Evolutionary conservation across 2,797 vertebrate genomes (phyloP).

Genomic region (Helicolenus hilgendorfi): DNA sequence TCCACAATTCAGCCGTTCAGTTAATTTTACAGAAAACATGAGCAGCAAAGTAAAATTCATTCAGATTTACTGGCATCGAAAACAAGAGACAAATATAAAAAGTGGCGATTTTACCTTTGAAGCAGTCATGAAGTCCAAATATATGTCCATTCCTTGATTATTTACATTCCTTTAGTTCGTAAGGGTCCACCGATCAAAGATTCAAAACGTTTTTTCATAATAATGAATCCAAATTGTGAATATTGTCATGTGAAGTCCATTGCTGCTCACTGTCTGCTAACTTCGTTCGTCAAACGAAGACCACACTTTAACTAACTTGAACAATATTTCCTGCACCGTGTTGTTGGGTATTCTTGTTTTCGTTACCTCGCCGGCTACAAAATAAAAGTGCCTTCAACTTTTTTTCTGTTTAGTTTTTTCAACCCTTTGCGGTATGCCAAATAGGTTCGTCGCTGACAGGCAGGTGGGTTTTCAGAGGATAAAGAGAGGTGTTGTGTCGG

Average conservation of each 20-base stretch:
- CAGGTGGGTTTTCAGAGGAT: neutral
- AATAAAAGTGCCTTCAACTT: neutral
- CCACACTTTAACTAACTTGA: neutral
- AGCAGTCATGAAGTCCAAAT: accelerated
- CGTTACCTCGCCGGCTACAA: neutral
- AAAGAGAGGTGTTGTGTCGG: neutral
- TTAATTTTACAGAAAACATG: neutral
- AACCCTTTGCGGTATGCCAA: neutral
- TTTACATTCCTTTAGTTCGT: neutral
- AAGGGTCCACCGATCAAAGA: too few species aligned
- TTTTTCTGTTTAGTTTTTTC: neutral
- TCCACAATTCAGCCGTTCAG: neutral
- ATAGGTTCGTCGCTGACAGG: neutral
- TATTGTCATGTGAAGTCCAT: too few species aligned
- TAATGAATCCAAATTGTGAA: too few species aligned
- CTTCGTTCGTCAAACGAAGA: neutral
- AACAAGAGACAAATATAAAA: too few species aligned
- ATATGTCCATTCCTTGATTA: neutral
- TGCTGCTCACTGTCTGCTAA: too few species aligned
- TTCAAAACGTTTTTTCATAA: too few species aligned
- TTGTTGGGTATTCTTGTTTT: neutral
- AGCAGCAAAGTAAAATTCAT: neutral
- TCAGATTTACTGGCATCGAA: too few species aligned
- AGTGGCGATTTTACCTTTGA: neutral
- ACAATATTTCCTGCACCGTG: neutral